Evolutionary conservation across 1,140 invertebrate genomes (phyloP).

Genomic region (Drosophila bocqueti): DNA sequence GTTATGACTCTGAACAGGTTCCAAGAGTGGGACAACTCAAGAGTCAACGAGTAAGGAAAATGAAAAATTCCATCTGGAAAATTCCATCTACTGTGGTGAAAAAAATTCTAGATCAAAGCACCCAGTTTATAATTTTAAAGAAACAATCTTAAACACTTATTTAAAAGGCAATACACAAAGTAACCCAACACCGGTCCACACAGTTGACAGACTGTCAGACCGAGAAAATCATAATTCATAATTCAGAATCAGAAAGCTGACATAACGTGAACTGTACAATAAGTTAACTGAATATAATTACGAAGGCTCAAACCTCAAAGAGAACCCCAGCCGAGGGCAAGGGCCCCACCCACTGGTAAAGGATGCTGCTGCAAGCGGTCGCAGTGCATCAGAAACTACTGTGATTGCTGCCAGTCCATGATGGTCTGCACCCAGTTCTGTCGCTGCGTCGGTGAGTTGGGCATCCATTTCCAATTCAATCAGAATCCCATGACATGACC

Average conservation of each 20-base stretch:
- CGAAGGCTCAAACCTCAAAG: background rate
- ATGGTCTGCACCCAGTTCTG: conserved; percentile 51
- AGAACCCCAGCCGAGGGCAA: too few relatives aligned
- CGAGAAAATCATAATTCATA: background rate
- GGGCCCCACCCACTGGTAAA: conserved; percentile 23
- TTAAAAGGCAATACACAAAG: background rate
- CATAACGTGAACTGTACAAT: background rate
- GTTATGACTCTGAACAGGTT: too few relatives aligned
- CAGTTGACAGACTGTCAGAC: conserved; percentile 1
- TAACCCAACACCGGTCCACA: background rate
- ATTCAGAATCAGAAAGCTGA: too few relatives aligned
- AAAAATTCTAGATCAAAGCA: too few relatives aligned
- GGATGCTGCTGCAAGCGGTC: conserved; percentile 70
- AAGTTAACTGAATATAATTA: background rate
- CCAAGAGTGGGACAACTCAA: too few relatives aligned
- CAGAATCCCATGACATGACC: too few relatives aligned
- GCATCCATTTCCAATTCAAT: too few relatives aligned
- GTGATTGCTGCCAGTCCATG: conserved; percentile 78
- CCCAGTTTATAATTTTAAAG: background rate
- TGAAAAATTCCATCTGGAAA: too few relatives aligned
- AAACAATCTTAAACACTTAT: too few relatives aligned
- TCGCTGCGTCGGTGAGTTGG: conserved; percentile 59
- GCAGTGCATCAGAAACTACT: conserved; percentile 75
- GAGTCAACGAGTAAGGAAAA: too few relatives aligned
- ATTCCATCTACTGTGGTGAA: too few relatives aligned